Evolutionary conservation across 2,797 vertebrate genomes (phyloP).

Genomic region (Epinephelus malabaricus): DNA sequence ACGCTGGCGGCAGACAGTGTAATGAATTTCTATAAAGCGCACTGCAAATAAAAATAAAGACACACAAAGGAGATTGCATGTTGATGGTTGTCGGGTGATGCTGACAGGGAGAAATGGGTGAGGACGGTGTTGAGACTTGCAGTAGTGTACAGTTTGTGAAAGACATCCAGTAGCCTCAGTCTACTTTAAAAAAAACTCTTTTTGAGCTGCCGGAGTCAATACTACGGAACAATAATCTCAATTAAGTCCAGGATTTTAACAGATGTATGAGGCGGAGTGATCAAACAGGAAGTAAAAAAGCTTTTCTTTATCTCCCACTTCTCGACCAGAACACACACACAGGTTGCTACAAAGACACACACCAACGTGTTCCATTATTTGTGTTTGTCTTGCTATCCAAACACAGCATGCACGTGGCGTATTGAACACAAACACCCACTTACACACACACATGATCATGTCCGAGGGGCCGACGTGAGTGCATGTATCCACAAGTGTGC

Average conservation of each 20-base stretch:
- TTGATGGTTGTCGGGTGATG: conserved; percentile 78
- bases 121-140: conserved; percentile 74
- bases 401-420: conserved; percentile 61
- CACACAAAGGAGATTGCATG: conserved; percentile 79
- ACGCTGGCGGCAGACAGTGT: conserved; percentile 76
- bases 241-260: conserved; percentile 44
- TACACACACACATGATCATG: conserved; percentile 20
- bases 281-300: conserved; percentile 48
- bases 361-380: conserved; percentile 53
- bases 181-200: conserved; percentile 10
- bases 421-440: conserved; percentile 54
- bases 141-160: conserved; percentile 60
- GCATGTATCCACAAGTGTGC: conserved; percentile 74
- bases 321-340: conserved; percentile 40
- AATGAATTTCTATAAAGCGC: conserved; percentile 84
- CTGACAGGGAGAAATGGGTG: conserved; percentile 72
- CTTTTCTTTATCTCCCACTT: conserved; percentile 34
- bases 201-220: conserved; percentile 13
- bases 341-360: conserved; percentile 50
- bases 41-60: conserved; percentile 83
- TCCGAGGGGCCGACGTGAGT: conserved; percentile 47
- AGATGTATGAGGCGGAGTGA: conserved; percentile 17
- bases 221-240: conserved; percentile 43
- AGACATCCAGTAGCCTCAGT: conserved; percentile 36
- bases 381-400: conserved; percentile 70